Conservation (phyloP, 2,797 vertebrate species). For the Onychomys torridus region DNA sequence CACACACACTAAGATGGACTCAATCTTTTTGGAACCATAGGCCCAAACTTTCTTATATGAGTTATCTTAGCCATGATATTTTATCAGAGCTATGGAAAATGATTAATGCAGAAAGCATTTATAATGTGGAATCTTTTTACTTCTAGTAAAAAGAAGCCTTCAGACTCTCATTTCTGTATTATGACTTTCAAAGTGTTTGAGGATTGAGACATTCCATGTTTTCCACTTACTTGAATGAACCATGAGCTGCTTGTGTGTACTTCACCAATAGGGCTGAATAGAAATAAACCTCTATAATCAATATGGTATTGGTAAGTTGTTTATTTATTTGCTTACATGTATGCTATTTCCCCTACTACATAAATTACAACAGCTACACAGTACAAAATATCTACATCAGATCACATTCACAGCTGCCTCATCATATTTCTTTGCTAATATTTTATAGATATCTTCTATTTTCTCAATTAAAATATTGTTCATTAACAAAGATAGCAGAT, state of each 20-base stretch:
- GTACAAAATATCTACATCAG: constrained; percentile 7
- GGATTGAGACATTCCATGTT: not conserved
- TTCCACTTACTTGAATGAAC: not conserved
- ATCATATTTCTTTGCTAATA: constrained; percentile 74
- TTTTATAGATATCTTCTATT: not conserved
- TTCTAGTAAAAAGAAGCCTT: not conserved
- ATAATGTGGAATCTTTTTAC: not conserved
- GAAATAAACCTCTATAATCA: not conserved
- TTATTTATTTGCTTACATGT: constrained; percentile 65
- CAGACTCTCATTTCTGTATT: not conserved
- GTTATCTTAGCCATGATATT: not conserved
- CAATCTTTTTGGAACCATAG: not conserved
- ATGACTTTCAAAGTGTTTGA: not conserved
- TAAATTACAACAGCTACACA: constrained; percentile 71
- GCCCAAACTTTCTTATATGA: not conserved
- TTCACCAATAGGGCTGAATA: not conserved
- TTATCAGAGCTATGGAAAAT: not conserved
- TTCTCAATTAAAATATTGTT: constrained; percentile 7
- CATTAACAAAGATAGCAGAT: not conserved
- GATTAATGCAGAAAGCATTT: not conserved
- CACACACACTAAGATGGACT: not conserved
- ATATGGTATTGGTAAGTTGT: not conserved
- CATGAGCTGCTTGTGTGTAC: not conserved
- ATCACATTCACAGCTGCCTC: constrained; percentile 72
- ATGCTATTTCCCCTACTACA: constrained; percentile 68